Percentiles rank a stretch among this genome's conserved stretches.
These are phyloP conservation scores for Hippopotamyrus pictus DNA, from an alignment of 2,797 vertebrate genomes.

Conservation along the genomic window DNA sequence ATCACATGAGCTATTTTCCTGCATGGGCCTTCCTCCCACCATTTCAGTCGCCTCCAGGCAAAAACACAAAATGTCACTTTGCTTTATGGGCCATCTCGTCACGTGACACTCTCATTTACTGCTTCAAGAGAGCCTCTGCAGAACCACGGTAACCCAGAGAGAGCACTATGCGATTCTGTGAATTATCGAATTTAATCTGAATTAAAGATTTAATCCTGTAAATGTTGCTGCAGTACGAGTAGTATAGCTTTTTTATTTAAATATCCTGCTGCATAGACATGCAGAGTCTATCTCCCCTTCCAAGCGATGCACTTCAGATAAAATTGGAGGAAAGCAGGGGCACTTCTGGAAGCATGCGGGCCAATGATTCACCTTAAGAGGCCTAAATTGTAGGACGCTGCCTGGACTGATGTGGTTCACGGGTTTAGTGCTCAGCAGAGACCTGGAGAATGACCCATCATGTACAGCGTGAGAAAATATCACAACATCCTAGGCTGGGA, in stretches of 20 bases:
- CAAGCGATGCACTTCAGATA: neutral
- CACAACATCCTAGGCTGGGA: neutral
- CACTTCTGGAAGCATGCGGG: neutral
- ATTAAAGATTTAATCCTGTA: neutral
- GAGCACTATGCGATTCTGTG: neutral
- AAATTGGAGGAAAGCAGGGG: neutral
- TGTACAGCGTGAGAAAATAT: neutral
- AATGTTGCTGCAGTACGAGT: neutral
- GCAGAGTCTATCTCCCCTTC: neutral
- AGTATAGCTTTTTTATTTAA: neutral
- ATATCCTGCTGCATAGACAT: neutral
- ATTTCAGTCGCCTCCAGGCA: slow-evolving; percentile 34
- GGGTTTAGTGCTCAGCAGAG: neutral
- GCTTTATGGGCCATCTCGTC: slow-evolving; percentile 43
- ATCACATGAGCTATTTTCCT: neutral
- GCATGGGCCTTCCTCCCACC: neutral
- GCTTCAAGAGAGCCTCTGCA: slow-evolving; percentile 19
- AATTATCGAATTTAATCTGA: neutral
- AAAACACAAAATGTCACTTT: slow-evolving; percentile 51
- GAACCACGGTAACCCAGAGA: neutral
- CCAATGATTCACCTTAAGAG: neutral
- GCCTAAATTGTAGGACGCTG: neutral
- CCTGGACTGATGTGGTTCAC: neutral
- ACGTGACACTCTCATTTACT: slow-evolving; percentile 54
- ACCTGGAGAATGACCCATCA: neutral